phyloP scores from a whole-genome alignment of 1,140 invertebrate species.

The Augochlora pura region DNA sequence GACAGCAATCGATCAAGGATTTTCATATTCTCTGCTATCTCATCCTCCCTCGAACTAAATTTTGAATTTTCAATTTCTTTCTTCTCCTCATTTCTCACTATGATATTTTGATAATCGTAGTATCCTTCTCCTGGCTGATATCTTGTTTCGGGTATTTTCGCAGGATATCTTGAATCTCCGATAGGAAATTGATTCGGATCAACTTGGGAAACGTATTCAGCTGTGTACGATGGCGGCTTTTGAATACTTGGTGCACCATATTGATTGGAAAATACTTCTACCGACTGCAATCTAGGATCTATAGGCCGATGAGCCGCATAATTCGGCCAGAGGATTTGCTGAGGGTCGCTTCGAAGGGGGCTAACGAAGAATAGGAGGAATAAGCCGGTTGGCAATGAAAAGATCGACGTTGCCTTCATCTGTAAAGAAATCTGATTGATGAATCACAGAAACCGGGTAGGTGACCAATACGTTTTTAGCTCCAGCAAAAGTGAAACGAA shows the following conservation, averaged over 20 bases:
- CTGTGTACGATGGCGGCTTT: no score
- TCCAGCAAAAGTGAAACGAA: not conserved
- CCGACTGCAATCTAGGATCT: not conserved
- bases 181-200: not conserved
- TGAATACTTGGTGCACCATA: not conserved
- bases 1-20: constrained; percentile 33
- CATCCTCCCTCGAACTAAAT: not conserved
- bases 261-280: not conserved
- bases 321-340: not conserved
- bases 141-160: not conserved
- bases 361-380: constrained; percentile 33
- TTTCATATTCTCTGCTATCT: constrained; percentile 36
- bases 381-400: constrained; percentile 8
- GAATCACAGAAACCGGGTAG: not conserved
- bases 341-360: constrained; percentile 23
- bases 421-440: constrained; percentile 36
- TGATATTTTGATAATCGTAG: not conserved
- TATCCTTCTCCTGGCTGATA: not conserved
- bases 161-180: not conserved
- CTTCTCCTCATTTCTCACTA: not conserved
- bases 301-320: not conserved
- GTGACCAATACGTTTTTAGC: not conserved
- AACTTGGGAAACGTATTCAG: not conserved
- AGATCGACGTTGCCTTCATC: constrained; percentile 45
- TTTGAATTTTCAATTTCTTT: not conserved